phyloP scores from a whole-genome alignment of 2,113 vertebrate genomes.

The Macquaria ambigua region DNA sequence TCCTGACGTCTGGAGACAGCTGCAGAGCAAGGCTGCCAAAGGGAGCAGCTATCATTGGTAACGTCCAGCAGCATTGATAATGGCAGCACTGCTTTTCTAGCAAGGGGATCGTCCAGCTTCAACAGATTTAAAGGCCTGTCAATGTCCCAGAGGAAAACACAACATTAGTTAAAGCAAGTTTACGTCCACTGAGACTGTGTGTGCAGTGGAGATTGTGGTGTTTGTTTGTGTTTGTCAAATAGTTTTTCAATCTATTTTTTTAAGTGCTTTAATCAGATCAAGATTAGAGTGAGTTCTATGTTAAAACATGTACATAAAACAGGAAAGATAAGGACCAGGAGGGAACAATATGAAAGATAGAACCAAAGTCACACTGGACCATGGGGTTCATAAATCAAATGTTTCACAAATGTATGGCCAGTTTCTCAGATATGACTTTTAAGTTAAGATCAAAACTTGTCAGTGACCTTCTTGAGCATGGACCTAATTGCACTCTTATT shows the following conservation, averaged over 20 bases:
- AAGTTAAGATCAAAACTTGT: neutral
- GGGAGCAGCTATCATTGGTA: conserved; percentile 69
- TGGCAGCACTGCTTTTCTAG: conserved; percentile 47
- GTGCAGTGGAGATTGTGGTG: neutral
- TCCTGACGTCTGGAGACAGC: conserved; percentile 78
- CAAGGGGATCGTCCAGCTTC: conserved; percentile 29
- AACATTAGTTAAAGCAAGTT: conserved; percentile 21
- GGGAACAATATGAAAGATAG: neutral
- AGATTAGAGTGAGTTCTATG: neutral
- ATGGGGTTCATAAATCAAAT: neutral
- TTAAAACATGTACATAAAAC: neutral
- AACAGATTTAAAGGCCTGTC: conserved; percentile 39
- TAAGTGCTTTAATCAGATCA: neutral
- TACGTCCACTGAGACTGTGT: neutral
- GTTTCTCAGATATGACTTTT: neutral
- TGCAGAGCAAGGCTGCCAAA: conserved; percentile 74
- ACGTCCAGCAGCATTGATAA: conserved; percentile 65
- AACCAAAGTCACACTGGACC: neutral
- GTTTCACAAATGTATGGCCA: neutral
- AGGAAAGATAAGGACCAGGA: neutral
- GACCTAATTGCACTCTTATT: neutral
- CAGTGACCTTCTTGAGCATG: neutral
- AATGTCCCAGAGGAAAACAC: conserved; percentile 45
- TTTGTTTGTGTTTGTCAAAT: conserved; percentile 3
- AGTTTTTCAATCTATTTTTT: neutral